Percentiles rank a stretch among this genome's conserved stretches.
Evolutionary conservation across 2,888 invertebrate species (phyloP).

Genomic region (Tetheella fluctuosa): DNA sequence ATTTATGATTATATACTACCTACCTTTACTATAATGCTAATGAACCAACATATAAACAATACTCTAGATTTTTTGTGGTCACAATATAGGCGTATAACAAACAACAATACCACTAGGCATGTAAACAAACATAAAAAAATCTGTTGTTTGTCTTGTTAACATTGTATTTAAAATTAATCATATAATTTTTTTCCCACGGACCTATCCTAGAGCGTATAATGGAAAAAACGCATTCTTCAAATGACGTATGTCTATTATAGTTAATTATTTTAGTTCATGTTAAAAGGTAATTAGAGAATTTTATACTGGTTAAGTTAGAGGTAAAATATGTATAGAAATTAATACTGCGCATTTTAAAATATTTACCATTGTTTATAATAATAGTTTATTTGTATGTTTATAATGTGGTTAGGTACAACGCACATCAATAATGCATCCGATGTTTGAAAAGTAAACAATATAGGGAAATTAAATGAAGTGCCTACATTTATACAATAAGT

Average conservation of each 20-base stretch:
- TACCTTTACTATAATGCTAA: not conserved
- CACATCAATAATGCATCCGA: too few species aligned
- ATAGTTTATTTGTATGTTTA: too few species aligned
- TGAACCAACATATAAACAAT: not conserved
- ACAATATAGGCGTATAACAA: not conserved
- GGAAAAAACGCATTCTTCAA: not conserved
- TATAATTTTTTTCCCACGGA: not conserved
- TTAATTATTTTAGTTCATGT: constrained; percentile 2
- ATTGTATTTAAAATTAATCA: not conserved
- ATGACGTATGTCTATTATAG: not conserved
- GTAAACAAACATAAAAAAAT: not conserved
- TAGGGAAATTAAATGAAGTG: too few species aligned
- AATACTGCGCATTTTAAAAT: not conserved
- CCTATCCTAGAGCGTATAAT: not conserved
- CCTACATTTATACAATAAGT: too few species aligned
- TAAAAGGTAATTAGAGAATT: constrained; percentile 5
- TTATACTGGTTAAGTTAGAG: not conserved
- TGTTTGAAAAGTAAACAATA: too few species aligned
- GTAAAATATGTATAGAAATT: not conserved
- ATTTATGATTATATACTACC: not conserved
- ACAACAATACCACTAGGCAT: not conserved
- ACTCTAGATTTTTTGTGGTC: not conserved
- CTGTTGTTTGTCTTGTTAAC: not conserved
- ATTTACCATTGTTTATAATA: not conserved
- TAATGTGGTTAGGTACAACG: too few species aligned